Base-by-base conservation (phyloP, 2,113 vertebrate species). In the Ahaetulla prasina region DNA sequence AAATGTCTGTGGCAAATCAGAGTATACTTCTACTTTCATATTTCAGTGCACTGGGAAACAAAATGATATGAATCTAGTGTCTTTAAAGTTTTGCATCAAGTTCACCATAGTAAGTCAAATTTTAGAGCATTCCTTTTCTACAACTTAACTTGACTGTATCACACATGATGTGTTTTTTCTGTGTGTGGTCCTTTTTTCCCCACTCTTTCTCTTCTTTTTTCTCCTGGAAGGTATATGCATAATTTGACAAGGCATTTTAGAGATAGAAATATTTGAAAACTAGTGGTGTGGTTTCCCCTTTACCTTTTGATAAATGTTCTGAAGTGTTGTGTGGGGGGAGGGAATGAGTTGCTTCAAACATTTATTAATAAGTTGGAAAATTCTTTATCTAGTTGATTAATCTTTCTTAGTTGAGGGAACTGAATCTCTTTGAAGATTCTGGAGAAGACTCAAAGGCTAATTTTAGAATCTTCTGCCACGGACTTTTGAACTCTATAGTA, bases 321-420 rank as follows among this genome's bases (percentile, higher is more conserved):
- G 9, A 14, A 23, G 0, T 80, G 90, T 84, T 89, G 85, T 25
- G 25, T 25, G 2, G 18, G 4, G 27, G 6, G 47, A 3, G 45
- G 8, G 11, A 14, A 68, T 16, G 30, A 68, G 63, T 35, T 4
- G 3, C 49, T 49, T 92, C 0, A 25, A 94, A 45, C 0, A 0
- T 90, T 45, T 90, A 53, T 88, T 49, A 91, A n/a, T 10, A 91
- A 1, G 11, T 92, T 93, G 16, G n/a, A 86, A 85, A 93, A 60
- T 18, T 57, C 45, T 4, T 90, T 47, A 63, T 88, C 3, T 80
- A 3, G 3, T 92, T 92, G 68, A 50, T 57, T 23, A 52, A 43
- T 84, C 93, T 94, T 93, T 86, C 23, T 11, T 91, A 68, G 5
- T 52, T 88, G 27, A 90, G 45, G 91, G 35, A 93, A 92, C 8